Conservation (phyloP, 2,888 invertebrate species). For the Limnephilus auricula region DNA sequence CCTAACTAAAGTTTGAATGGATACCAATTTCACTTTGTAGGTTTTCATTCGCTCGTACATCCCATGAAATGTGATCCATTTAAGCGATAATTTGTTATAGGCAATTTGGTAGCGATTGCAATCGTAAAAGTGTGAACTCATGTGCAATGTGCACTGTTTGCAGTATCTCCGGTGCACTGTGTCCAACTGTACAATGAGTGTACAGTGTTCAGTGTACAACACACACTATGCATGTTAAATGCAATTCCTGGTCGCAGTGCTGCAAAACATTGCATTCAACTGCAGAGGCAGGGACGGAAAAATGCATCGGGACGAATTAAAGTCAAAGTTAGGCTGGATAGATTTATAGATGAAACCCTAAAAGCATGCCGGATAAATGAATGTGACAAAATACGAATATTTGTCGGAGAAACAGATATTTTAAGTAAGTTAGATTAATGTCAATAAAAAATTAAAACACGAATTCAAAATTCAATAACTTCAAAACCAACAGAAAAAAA, state of each 20-base stretch:
- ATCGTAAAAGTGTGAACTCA: slow-evolving; percentile 29
- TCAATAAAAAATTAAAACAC: too few species aligned
- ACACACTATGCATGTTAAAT: neutral
- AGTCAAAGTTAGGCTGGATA: neutral
- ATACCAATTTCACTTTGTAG: neutral
- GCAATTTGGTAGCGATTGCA: slow-evolving; percentile 27
- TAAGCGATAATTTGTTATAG: slow-evolving; percentile 23
- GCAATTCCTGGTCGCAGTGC: neutral
- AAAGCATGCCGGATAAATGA: neutral
- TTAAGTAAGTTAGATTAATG: too few species aligned
- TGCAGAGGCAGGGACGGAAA: neutral
- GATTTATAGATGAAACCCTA: neutral
- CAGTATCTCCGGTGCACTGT: neutral
- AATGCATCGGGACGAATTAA: neutral
- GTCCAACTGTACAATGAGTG: neutral
- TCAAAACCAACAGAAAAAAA: too few species aligned
- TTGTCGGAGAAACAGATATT: too few species aligned
- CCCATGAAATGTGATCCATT: slow-evolving; percentile 9
- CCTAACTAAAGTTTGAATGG: neutral
- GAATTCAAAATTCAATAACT: too few species aligned
- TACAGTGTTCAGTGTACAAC: neutral
- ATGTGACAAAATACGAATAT: too few species aligned
- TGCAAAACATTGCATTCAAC: neutral
- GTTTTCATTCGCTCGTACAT: slow-evolving; percentile 2
- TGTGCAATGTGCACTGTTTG: slow-evolving; percentile 8